These are phyloP conservation scores for Baronia brevicornis DNA, from an alignment of 2,888 invertebrate genomes.

Conservation along the genomic window DNA sequence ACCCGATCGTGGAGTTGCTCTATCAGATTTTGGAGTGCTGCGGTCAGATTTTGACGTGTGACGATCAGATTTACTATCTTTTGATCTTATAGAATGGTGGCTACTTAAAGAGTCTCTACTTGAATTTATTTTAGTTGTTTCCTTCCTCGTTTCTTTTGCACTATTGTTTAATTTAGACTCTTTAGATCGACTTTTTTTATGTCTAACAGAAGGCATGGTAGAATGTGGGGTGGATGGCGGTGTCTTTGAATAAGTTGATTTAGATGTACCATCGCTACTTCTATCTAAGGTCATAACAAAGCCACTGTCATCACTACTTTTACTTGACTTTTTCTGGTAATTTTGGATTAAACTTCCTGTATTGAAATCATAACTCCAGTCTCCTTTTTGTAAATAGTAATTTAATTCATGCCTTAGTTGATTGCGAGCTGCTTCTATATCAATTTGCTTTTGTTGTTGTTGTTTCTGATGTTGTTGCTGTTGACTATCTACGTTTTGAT, in stretches of 20 bases:
- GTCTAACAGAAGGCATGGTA: slow-evolving; percentile 60
- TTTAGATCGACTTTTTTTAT: slow-evolving; percentile 66
- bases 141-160: slow-evolving; percentile 45
- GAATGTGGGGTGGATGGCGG: slow-evolving; percentile 69
- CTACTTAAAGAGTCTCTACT: slow-evolving; percentile 70
- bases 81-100: slow-evolving; percentile 67
- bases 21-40: slow-evolving; percentile 67
- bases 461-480: slow-evolving; percentile 11
- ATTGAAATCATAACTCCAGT: slow-evolving; percentile 69
- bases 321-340: slow-evolving; percentile 69
- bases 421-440: slow-evolving; percentile 64
- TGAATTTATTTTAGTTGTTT: slow-evolving; percentile 56
- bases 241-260: slow-evolving; percentile 67
- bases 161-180: slow-evolving; percentile 60
- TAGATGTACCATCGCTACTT: slow-evolving; percentile 67
- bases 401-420: slow-evolving; percentile 66
- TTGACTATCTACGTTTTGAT: slow-evolving; percentile 58
- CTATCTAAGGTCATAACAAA: slow-evolving; percentile 70
- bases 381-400: slow-evolving; percentile 68
- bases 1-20: slow-evolving; percentile 60
- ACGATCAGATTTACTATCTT: slow-evolving; percentile 67
- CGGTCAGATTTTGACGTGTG: slow-evolving; percentile 66
- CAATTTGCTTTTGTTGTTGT: slow-evolving; percentile 32
- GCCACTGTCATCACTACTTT: slow-evolving; percentile 69
- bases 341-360: slow-evolving; percentile 69